Base-by-base conservation (phyloP, 1,140 invertebrate genomes). In the Schlechtendalia chinensis region DNA sequence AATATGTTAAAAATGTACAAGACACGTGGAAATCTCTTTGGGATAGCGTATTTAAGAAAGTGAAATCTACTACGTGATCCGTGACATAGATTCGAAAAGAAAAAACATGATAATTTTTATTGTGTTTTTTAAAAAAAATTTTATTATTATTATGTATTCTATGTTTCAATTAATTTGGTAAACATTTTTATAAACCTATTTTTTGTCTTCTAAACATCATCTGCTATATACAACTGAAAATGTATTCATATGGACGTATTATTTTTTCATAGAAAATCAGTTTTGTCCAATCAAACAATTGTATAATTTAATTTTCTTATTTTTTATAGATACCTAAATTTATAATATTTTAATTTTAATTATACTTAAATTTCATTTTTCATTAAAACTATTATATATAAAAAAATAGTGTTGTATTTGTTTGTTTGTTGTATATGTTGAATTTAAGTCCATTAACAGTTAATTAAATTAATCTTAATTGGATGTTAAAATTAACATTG, bases 1-100 rank as follows among this genome's bases (percentile, higher is more conserved):
- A 61, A 12, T 79, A 79, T 50, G 32, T 39, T 59, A 79, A 79
- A 53, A 61, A 79, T 79, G 58, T 79, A 1, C 75, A 79, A 79
- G 56, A 79, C 1, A 27, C 58, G 1, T 79, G 39, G 75, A 6
- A 27, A 61, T 79, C 58, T 27, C 45, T 79, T 79, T 79, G 56
- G 75, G 75, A 79, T 63, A 79, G 58, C 47, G 75, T 79, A 22
- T 79, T 79, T 27, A 79, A 79, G 24, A 79, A 79, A 79, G 24
- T 45, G 17, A 79, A 79, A 61, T 61, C 75, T 27, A 79, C 75
- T 27, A 79, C 75, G 75, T 79, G 56, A 79, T 79, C 22, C 17
- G 27, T 50, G 22, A 47, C 17, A 72, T 72, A 54, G 17, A 54
- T 72, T 29, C 1, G 1, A 53, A 53, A 53, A 29, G 17, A 29